Evolutionary conservation across 2,113 vertebrate genomes (phyloP).

Genomic region (Motacilla tschutschensis): DNA sequence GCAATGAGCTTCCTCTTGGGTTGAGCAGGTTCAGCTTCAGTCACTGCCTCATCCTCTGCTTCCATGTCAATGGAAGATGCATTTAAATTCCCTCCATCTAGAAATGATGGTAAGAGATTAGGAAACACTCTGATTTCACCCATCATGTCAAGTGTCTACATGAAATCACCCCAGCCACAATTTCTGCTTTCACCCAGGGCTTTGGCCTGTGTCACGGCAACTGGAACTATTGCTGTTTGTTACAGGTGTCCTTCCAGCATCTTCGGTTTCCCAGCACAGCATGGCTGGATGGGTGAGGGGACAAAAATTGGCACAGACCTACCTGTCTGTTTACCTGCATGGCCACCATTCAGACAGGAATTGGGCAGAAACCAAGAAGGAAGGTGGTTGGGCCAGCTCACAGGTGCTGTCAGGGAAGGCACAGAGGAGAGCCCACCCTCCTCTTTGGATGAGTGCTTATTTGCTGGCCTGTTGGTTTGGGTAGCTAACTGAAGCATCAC

Average conservation of each 20-base stretch:
- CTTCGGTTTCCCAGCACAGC: neutral
- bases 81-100: slow-evolving; percentile 73
- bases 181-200: neutral
- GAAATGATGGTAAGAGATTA: neutral
- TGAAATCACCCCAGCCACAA: neutral
- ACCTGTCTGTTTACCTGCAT: neutral
- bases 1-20: slow-evolving; percentile 71
- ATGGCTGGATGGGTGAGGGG: neutral
- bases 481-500: neutral
- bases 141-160: neutral
- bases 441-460: neutral
- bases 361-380: neutral
- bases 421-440: neutral
- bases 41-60: slow-evolving; percentile 57
- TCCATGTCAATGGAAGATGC: slow-evolving; percentile 60
- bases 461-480: neutral
- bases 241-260: neutral
- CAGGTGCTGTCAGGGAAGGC: neutral
- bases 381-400: neutral
- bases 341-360: neutral
- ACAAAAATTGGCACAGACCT: neutral
- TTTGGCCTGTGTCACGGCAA: neutral
- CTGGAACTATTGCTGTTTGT: neutral
- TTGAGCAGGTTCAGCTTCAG: slow-evolving; percentile 62
- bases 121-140: neutral